Evolutionary conservation across 1,140 invertebrate genomes (phyloP), one percentile per base, ranked within the genome.

Genomic region (Carposina sasakii): DNA sequence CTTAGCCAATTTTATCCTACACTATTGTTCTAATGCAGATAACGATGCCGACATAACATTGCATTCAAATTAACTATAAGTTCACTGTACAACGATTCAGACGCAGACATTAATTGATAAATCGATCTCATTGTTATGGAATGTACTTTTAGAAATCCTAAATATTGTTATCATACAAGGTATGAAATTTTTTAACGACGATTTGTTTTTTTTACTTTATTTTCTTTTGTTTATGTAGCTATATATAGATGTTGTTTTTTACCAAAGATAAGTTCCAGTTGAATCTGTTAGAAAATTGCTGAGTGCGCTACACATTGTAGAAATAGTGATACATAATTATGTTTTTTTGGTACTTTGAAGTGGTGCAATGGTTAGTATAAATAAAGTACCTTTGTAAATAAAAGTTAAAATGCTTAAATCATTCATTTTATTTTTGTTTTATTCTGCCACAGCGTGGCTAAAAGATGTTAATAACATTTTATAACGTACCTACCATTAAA

Each of bases 111-210:
- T 56, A 57, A 72, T 73, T 68, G 62, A 66, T 73, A 52, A 73
- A 74, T 71, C 74, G 79, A 83, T 83, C 79, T 83, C 79, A 81
- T 83, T 83, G 76, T 83, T 83, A 78, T 73, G 65, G 67, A 77
- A 69, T 71, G 68, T 77, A 76, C 63, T 65, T 61, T 60, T 72
- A 71, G 63, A 66, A 63, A 70, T 65, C 65, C 45, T 72, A 66
- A 72, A 70, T 68, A 69, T 81, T 81, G 77, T 83, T 81, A 83
- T 83, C 79, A 83, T 83, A 83, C 79, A 77, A 74, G 77, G 79
- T 84, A 81, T 84, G 79, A 84, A 83, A 57, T 81, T 76, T 63
- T 65, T 69, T 67, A 60, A 63, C 59, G 54, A 64, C 67, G 26
- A 66, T 65, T 55, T 57, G 63, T 66, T 52, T 58, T 63, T 70